A percentile compares a stretch with the other conserved stretches of the same genome.
Evolutionary conservation across 2,113 vertebrate species (phyloP).

Genomic region (Dolichallabes microphthalmus): DNA sequence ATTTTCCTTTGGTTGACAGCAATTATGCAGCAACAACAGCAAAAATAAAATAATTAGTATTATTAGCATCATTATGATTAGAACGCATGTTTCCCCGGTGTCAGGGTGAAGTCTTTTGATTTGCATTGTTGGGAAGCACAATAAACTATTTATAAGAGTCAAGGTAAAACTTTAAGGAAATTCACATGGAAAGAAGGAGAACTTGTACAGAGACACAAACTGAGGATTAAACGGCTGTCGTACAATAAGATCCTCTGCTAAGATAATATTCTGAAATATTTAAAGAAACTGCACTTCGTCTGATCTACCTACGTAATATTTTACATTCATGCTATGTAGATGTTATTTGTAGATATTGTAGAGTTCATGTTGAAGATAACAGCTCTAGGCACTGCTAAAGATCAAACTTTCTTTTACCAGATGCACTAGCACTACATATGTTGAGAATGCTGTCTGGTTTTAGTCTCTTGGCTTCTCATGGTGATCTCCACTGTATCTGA

Average conservation of each 20-base stretch:
- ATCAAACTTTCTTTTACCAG: background rate
- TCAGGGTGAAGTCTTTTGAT: background rate
- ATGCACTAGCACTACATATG: background rate
- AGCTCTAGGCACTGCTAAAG: background rate
- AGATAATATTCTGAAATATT: background rate
- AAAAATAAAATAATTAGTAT: too few species aligned
- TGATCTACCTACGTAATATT: background rate
- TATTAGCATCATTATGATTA: background rate
- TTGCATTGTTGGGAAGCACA: background rate
- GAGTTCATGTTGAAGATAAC: background rate
- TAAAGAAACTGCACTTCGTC: background rate
- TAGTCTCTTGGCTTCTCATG: background rate
- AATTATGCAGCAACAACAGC: too few species aligned
- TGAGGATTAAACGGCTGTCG: background rate
- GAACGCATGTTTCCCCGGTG: background rate
- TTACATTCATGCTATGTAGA: background rate
- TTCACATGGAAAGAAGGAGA: background rate
- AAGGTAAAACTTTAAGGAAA: background rate
- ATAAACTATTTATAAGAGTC: background rate
- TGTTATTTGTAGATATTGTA: background rate
- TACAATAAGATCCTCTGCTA: background rate
- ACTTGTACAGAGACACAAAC: background rate
- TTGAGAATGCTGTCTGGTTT: background rate
- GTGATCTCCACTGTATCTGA: slow-evolving; percentile 6
- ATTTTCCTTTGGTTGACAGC: too few species aligned